Evolutionary conservation across 2,888 invertebrate genomes (phyloP), one percentile per base, ranked within the genome.

Genomic region (Chamaedrilus cognettii): DNA sequence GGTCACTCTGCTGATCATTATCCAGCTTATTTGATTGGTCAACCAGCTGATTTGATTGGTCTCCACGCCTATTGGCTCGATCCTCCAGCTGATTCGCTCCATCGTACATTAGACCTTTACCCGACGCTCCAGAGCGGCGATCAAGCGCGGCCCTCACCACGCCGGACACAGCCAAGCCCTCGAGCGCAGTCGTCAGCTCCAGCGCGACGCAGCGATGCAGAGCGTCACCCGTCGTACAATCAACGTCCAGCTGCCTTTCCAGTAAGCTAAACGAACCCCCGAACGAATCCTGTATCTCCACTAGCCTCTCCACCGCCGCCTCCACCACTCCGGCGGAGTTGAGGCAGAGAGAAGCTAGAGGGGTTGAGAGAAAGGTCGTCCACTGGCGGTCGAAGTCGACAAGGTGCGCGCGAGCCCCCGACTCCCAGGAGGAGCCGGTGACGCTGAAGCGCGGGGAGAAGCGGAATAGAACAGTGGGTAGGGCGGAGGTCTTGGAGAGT

Each of bases 391-490:
- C 33, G 31, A 33, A 57, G 34, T 56, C 30, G 0, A 51, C 19
- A n/a, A n/a, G n/a, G n/a, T n/a, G n/a, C 3, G 50, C 30, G 42
- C 1, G 26, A 23, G 33, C 7, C 7, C 31, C 33, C 4, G 23
- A 31, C 11, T 23, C 35, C 1, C 31, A 34, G 15, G 15, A 34
- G 5, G 28, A 5, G 7, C 33, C 64, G 4, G 56, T 64, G 1
- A 64, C 28, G 23, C 56, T 50, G n/a, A 64, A 34, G 3, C 34
- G 11, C 33, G 64, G 34, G 2, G 55, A 50, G 31, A 62, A 50
- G 5, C 51, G 49, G 31, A 62, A 62, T 5, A 62, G 19, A 26
- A 62, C 23, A 11, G 62, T 62, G 7, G 62, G 62, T 31, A 62
- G 50, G 7, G 62, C 23, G 49, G 4, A 1, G 31, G 51, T 51